Evolutionary conservation across 2,888 invertebrate genomes (phyloP), one percentile per base, ranked within the genome.

Genomic region (Pecten maximus): DNA sequence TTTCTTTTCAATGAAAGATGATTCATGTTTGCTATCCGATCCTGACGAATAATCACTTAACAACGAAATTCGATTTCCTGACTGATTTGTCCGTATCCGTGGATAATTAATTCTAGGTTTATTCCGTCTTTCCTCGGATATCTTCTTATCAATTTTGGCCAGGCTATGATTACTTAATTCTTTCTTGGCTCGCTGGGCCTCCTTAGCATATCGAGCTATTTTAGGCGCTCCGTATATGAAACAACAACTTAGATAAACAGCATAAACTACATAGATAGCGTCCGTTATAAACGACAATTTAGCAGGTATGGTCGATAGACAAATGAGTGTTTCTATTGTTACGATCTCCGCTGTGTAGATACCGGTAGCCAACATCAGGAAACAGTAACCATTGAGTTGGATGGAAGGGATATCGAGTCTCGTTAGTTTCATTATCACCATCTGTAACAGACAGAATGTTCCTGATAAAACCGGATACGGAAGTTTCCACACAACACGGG

Each of bases 391-490:
- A 16, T 74, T 74, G 12, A 74, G 74, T 28, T 74, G 74, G 12
- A 74, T 74, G 4, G 74, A 74, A 6, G 74, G 74, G 28, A 74
- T 74, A 28, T 74, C 74, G 23, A 74, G 74, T 28, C 74, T 74
- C 8, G 74, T 74, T 12, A 74, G 74, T 35, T 74, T 74, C 74
- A 74, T 74, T 35, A 74, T 74, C 28, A 74, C 74, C 74, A 74
- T 74, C 28, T 74, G 74, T 23, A 74, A 23, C 10, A 74, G 74
- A 35, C 74, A 74, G 74, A 74, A 74, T 0, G 74, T 74, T 8
- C 74, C 74, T 74, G 74, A 74, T 74, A 74, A 74, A 6, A 74
- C 74, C 74, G 74, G 74, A 74, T 74, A 74, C 35, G 74, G 74
- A 74, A 74, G 74, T 35, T 74, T 74, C 74, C 74, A 74, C 28